These are phyloP conservation scores for Lasiommata megera DNA, from an alignment of 2,888 invertebrate species.

Conservation along the genomic window DNA sequence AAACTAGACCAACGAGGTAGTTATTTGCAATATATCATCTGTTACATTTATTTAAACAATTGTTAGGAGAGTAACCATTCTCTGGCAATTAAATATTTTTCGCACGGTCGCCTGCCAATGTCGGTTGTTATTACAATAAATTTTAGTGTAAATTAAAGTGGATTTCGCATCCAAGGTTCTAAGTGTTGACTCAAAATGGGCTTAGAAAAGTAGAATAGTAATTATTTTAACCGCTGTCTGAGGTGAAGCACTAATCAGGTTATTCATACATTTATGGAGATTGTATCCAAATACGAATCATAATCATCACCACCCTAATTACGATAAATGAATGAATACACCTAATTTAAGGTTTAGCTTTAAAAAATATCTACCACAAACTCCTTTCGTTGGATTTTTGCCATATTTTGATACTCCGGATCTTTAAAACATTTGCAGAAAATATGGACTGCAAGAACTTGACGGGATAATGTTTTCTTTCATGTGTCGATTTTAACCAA, in stretches of 20 bases:
- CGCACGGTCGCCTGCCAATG: constrained; percentile 21
- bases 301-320: neutral
- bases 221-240: neutral
- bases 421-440: too few relatives aligned
- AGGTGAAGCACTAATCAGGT: neutral
- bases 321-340: neutral
- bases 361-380: too few relatives aligned
- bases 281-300: neutral
- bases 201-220: neutral
- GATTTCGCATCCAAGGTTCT: constrained; percentile 27
- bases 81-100: constrained; percentile 22
- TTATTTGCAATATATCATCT: constrained; percentile 18
- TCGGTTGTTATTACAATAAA: constrained; percentile 16
- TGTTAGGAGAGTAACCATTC: constrained; percentile 37
- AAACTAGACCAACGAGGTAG: too few relatives aligned
- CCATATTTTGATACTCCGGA: too few relatives aligned
- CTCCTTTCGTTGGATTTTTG: too few relatives aligned
- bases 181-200: constrained; percentile 13
- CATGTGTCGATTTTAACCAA: too few relatives aligned
- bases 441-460: too few relatives aligned
- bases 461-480: too few relatives aligned
- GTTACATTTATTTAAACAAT: constrained; percentile 57
- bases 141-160: constrained; percentile 15
- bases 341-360: neutral
- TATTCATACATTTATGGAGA: neutral